phyloP scores from a whole-genome alignment of 2,888 invertebrate species.

The Thysanoteuthis rhombus region DNA sequence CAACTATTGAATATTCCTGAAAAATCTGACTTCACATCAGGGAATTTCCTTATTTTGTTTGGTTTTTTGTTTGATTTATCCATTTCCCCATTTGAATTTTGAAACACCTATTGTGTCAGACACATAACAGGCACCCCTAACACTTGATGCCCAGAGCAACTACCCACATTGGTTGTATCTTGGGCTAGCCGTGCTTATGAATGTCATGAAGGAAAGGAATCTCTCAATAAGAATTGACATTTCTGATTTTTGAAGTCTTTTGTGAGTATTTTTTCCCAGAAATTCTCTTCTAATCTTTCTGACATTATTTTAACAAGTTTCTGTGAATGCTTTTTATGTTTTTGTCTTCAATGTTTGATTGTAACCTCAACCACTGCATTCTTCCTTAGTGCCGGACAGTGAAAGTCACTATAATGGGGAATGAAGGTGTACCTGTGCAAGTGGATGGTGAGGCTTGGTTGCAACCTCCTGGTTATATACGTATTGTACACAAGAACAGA shows the following conservation, averaged over 20 bases:
- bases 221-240: too few species aligned
- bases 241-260: not conserved
- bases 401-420: conserved; percentile 93
- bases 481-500: conserved; percentile 95
- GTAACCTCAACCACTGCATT: not conserved
- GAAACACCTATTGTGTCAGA: too few species aligned
- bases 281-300: not conserved
- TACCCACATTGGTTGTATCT: too few species aligned
- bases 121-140: too few species aligned
- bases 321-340: not conserved
- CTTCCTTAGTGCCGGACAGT: conserved; percentile 81
- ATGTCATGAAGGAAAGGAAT: too few species aligned
- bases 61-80: too few species aligned
- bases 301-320: not conserved
- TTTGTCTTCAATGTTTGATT: not conserved
- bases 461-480: conserved; percentile 94
- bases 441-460: conserved; percentile 99
- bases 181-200: too few species aligned
- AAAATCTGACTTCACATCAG: too few species aligned
- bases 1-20: too few species aligned
- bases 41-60: too few species aligned
- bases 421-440: conserved; percentile 87
- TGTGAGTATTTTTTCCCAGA: not conserved
- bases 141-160: too few species aligned
- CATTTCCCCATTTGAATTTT: too few species aligned